Conservation (phyloP, 2,797 vertebrate species). For the Tamandua tetradactyla region DNA sequence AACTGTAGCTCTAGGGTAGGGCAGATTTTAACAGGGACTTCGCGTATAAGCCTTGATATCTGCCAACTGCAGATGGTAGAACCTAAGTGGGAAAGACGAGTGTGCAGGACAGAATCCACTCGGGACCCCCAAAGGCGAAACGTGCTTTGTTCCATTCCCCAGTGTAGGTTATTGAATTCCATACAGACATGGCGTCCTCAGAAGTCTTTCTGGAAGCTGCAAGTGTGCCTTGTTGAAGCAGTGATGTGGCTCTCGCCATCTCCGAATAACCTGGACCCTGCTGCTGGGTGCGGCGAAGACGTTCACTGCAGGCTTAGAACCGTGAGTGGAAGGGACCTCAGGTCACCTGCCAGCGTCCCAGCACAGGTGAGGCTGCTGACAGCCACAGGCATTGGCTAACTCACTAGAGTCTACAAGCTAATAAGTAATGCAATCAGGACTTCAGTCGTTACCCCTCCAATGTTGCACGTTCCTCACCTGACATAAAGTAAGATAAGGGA, state of each 20-base stretch:
- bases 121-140: not conserved
- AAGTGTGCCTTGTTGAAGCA: not conserved
- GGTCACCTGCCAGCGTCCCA: no score
- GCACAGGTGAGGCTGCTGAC: not conserved
- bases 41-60: no score
- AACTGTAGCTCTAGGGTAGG: not conserved
- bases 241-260: no score
- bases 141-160: not conserved
- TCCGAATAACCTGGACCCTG: not conserved
- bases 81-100: not conserved
- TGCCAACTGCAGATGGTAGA: no score
- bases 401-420: not conserved
- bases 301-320: not conserved
- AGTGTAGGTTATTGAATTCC: not conserved
- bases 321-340: not conserved
- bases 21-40: not conserved
- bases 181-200: not conserved
- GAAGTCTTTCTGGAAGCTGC: constrained; percentile 1
- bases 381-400: not conserved
- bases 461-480: not conserved
- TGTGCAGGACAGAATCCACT: not conserved
- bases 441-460: not conserved
- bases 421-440: no score
- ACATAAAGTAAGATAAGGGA: not conserved
- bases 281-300: not conserved